A percentile compares a stretch with the other conserved stretches of the same genome.
These are phyloP conservation scores for Laothoe populi DNA, from an alignment of 2,888 invertebrate genomes.

Conservation along the genomic window DNA sequence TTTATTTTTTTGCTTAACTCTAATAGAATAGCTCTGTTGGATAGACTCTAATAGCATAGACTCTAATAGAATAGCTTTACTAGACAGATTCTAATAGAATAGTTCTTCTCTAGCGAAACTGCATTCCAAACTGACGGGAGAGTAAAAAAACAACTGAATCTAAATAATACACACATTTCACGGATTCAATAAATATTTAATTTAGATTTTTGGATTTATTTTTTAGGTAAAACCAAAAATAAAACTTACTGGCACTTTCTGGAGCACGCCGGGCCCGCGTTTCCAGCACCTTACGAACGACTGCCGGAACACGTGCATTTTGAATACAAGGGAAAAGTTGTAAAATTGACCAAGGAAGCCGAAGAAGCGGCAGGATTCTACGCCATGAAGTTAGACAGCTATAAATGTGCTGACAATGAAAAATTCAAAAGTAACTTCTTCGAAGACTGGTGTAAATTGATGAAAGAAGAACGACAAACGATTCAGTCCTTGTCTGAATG, in stretches of 20 bases:
- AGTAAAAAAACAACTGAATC: too few relatives aligned
- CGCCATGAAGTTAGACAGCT: background rate
- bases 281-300: background rate
- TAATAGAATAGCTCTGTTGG: too few relatives aligned
- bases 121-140: too few relatives aligned
- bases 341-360: background rate
- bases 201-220: background rate
- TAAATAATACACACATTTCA: too few relatives aligned
- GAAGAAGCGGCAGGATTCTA: background rate
- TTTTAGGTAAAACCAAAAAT: background rate
- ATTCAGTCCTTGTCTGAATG: background rate
- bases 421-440: background rate
- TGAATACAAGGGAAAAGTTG: background rate
- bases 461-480: background rate
- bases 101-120: too few relatives aligned
- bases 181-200: too few relatives aligned
- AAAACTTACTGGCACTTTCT: background rate
- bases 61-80: too few relatives aligned
- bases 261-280: background rate
- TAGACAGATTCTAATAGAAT: too few relatives aligned
- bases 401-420: background rate
- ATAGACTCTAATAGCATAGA: too few relatives aligned
- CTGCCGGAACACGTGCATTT: background rate
- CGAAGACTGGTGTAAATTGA: background rate
- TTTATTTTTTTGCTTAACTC: too few relatives aligned